A percentile compares a stretch with the other conserved stretches of the same genome.
Conservation (phyloP, 2,113 vertebrate species). For the Malurus cyaneus region DNA sequence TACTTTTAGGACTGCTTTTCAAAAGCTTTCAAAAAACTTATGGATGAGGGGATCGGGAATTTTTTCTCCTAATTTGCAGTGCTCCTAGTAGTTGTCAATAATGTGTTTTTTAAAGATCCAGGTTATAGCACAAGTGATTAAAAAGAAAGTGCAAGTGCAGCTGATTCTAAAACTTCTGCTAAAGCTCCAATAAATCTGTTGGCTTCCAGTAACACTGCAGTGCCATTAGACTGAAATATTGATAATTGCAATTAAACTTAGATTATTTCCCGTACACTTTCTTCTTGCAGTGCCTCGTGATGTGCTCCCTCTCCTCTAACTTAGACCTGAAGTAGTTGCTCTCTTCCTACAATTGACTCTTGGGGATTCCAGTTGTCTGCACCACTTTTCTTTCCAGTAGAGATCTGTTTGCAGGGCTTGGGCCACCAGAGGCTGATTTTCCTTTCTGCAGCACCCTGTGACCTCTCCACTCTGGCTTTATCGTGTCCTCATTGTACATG, state of each 20-base stretch:
- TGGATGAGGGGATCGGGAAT: not conserved
- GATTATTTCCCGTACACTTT: not conserved
- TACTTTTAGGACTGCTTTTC: not conserved
- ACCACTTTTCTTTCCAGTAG: not conserved
- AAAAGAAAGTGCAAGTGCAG: not conserved
- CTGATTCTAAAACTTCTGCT: not conserved
- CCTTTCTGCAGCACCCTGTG: not conserved
- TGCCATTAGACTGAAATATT: not conserved
- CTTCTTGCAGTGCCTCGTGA: not conserved
- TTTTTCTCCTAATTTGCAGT: not conserved
- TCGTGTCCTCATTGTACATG: conserved; percentile 77
- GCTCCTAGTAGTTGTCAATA: not conserved
- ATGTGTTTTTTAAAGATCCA: not conserved
- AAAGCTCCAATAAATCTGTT: not conserved
- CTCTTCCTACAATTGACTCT: not conserved
- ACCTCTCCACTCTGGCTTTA: not conserved
- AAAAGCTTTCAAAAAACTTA: not conserved
- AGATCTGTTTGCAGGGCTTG: not conserved
- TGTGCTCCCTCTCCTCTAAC: not conserved
- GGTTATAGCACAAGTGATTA: not conserved
- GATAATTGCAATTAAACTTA: not conserved
- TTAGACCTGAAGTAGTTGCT: not conserved
- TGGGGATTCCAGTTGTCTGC: not conserved
- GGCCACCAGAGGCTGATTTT: not conserved
- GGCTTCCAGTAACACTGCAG: not conserved